phyloP scores from a whole-genome alignment of 2,113 vertebrate genomes.

The Hippoglossus stenolepis region DNA sequence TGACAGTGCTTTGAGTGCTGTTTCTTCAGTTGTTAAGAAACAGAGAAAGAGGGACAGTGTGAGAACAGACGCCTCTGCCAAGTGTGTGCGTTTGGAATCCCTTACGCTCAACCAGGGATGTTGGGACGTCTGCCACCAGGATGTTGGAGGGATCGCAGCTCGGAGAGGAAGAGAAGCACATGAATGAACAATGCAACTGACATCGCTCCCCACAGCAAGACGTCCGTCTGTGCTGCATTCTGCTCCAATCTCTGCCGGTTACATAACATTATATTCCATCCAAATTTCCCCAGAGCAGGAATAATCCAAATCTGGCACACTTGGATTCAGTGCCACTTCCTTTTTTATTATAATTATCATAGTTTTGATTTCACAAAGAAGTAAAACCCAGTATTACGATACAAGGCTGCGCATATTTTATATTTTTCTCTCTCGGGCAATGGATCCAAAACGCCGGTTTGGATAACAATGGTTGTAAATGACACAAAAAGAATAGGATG shows the following conservation, averaged over 20 bases:
- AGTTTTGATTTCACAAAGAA: constrained; percentile 12
- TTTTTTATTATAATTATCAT: not conserved
- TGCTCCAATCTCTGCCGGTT: constrained; percentile 47
- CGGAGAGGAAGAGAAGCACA: constrained; percentile 41
- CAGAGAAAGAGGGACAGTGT: constrained; percentile 27
- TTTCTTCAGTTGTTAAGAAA: constrained; percentile 58
- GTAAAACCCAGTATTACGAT: not conserved
- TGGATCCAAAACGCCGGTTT: too few species aligned
- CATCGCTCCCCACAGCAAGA: constrained; percentile 45
- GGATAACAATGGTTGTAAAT: too few species aligned
- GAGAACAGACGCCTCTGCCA: constrained; percentile 49
- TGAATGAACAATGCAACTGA: constrained; percentile 63
- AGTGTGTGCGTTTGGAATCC: constrained; percentile 40
- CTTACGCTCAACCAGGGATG: constrained; percentile 42
- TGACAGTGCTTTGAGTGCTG: constrained; percentile 59
- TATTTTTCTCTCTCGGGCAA: too few species aligned
- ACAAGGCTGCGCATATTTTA: not conserved
- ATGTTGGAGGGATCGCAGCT: constrained; percentile 50
- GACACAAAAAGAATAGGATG: too few species aligned
- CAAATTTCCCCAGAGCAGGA: constrained; percentile 36
- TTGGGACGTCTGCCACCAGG: constrained; percentile 56
- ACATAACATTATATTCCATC: constrained; percentile 43
- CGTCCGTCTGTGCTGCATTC: constrained; percentile 59
- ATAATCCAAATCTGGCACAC: constrained; percentile 28
- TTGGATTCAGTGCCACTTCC: constrained; percentile 31